phyloP scores from a whole-genome alignment of 2,888 invertebrate species.

The Pandemis cinnamomeana region DNA sequence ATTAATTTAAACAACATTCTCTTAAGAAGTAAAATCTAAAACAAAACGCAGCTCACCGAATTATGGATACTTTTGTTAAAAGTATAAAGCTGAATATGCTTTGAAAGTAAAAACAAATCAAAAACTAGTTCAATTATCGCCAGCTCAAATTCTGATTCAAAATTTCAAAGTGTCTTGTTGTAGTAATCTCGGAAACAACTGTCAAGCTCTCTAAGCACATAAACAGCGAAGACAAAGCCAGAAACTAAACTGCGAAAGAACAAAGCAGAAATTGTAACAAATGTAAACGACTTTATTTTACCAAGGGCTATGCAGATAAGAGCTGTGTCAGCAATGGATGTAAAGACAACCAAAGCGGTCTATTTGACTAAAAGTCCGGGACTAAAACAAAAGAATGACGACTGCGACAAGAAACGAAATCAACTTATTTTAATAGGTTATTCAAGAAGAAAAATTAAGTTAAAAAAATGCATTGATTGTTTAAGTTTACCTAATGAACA shows the following conservation, averaged over 20 bases:
- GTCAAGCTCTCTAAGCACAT: conserved; percentile 40
- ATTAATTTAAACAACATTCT: too few species aligned
- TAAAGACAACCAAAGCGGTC: conserved; percentile 32
- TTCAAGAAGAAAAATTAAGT: too few species aligned
- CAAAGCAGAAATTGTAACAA: conserved; percentile 62
- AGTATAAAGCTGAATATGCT: too few species aligned
- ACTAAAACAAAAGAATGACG: background rate
- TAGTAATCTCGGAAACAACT: conserved; percentile 35
- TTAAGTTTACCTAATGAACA: too few species aligned
- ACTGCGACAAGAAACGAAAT: too few species aligned
- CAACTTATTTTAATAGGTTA: too few species aligned
- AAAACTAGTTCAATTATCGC: background rate
- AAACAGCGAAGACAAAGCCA: conserved; percentile 44
- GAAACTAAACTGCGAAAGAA: conserved; percentile 56
- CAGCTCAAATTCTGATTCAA: conserved; percentile 26
- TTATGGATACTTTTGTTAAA: too few species aligned
- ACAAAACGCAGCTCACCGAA: too few species aligned
- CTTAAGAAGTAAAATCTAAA: too few species aligned
- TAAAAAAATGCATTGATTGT: too few species aligned
- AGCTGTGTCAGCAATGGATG: conserved; percentile 43
- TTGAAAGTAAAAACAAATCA: background rate
- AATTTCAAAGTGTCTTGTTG: conserved; percentile 31
- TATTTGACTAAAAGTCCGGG: background rate
- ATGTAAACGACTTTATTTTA: conserved; percentile 60
- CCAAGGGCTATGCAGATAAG: conserved; percentile 57